A percentile compares a stretch with the other conserved stretches of the same genome.
Conservation (phyloP, 1,140 invertebrate species). For the Pogonomyrmex californicus region DNA sequence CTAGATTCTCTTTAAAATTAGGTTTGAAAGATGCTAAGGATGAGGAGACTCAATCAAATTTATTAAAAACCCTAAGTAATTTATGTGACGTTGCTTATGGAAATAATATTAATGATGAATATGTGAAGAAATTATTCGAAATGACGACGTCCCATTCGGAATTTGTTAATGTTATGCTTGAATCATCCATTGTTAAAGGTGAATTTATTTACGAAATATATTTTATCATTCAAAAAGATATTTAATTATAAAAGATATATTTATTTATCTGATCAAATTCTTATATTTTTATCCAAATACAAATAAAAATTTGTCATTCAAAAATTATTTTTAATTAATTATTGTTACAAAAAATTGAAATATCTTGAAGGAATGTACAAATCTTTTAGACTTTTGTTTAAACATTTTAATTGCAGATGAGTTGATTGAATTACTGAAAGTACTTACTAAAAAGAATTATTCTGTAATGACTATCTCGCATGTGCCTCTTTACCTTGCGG, state of each 20-base stretch:
- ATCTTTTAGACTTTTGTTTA: neutral
- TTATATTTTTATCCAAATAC: constrained; percentile 33
- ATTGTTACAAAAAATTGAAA: neutral
- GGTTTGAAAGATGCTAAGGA: constrained; percentile 88
- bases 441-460: constrained; percentile 88
- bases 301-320: neutral
- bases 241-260: neutral
- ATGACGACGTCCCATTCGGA: constrained; percentile 92
- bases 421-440: constrained; percentile 89
- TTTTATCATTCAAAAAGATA: neutral
- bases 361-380: neutral
- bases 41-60: constrained; percentile 79
- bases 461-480: constrained; percentile 89
- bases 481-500: constrained; percentile 90
- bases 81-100: constrained; percentile 88
- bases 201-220: constrained; percentile 69
- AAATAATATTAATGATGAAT: constrained; percentile 84
- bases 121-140: constrained; percentile 89
- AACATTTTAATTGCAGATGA: constrained; percentile 81
- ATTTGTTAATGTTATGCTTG: constrained; percentile 90
- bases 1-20: constrained; percentile 89
- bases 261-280: neutral
- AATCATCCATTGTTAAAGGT: constrained; percentile 83
- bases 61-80: constrained; percentile 88
- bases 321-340: neutral